A percentile compares a stretch with the other conserved stretches of the same genome.
Evolutionary conservation across 92 coral and sea anemone species (phyloP).

Genomic region (Bergia sp.): DNA sequence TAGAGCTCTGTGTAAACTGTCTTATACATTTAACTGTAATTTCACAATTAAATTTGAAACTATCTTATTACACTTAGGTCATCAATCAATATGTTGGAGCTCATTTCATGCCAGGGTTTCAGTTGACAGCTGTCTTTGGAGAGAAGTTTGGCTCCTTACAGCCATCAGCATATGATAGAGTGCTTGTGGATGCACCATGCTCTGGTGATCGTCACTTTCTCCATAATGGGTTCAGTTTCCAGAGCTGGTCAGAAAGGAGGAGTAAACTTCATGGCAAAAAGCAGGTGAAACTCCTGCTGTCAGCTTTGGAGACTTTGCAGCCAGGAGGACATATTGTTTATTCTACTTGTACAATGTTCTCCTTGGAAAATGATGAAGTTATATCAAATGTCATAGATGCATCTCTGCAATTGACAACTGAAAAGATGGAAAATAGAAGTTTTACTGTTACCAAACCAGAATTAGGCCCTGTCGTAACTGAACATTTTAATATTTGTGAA

Average conservation of each 20-base stretch:
- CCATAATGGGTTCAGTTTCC: slow-evolving; percentile 44
- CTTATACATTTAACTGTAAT: too few species aligned
- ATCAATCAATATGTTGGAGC: slow-evolving; percentile 55
- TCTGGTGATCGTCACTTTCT: slow-evolving; percentile 65
- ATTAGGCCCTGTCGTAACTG: slow-evolving; percentile 8
- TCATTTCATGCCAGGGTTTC: slow-evolving; percentile 38
- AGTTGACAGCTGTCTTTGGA: slow-evolving; percentile 43
- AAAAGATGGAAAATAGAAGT: not conserved
- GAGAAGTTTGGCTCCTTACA: slow-evolving; percentile 51
- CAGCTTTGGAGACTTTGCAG: slow-evolving; percentile 54
- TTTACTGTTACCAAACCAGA: slow-evolving; percentile 38
- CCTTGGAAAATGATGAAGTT: slow-evolving; percentile 68
- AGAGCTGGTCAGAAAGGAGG: slow-evolving; percentile 60
- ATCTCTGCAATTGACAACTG: slow-evolving; percentile 20
- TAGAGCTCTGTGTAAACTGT: too few species aligned
- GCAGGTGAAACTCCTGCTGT: slow-evolving; percentile 54
- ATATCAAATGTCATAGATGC: slow-evolving; percentile 35
- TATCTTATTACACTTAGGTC: slow-evolving; percentile 38
- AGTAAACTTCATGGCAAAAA: slow-evolving; percentile 34
- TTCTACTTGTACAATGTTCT: slow-evolving; percentile 68
- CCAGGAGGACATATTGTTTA: slow-evolving; percentile 65
- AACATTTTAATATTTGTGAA: slow-evolving; percentile 43
- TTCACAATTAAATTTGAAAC: not conserved
- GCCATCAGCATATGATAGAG: slow-evolving; percentile 61
- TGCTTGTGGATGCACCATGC: slow-evolving; percentile 69